Percentiles rank a stretch among this genome's conserved stretches.
phyloP scores from a whole-genome alignment of 2,888 invertebrate species.

The Drosophila limbata region DNA sequence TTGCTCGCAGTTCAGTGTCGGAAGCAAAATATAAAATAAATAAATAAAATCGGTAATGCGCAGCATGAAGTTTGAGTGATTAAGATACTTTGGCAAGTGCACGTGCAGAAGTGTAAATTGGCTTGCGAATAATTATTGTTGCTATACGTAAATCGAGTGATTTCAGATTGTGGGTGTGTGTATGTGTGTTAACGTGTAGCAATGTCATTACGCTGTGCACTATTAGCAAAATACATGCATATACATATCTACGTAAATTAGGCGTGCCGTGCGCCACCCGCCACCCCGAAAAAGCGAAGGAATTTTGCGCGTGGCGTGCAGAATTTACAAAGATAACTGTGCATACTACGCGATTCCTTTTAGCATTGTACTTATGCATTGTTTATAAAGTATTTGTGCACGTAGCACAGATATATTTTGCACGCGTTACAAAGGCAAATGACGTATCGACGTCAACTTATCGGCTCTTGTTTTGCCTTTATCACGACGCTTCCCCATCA shows the following conservation, averaged over 20 bases:
- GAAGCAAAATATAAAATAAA: constrained; percentile 47
- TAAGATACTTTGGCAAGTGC: constrained; percentile 43
- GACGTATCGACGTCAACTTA: constrained; percentile 45
- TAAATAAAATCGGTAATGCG: constrained; percentile 56
- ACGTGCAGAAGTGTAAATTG: constrained; percentile 41
- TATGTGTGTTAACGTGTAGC: constrained; percentile 37
- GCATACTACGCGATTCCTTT: constrained; percentile 19
- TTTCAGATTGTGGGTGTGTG: constrained; percentile 16
- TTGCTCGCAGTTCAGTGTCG: constrained; percentile 18
- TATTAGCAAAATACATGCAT: constrained; percentile 31
- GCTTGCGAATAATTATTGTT: constrained; percentile 23
- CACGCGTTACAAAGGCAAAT: constrained; percentile 54
- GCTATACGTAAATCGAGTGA: constrained; percentile 5
- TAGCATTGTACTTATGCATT: constrained; percentile 10
- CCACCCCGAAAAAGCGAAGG: constrained; percentile 31
- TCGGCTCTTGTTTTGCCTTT: constrained; percentile 40
- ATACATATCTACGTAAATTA: constrained; percentile 33
- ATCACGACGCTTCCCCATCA: constrained; percentile 35
- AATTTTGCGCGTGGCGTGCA: constrained; percentile 51
- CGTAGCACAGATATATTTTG: constrained; percentile 32
- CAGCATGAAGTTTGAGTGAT: constrained; percentile 23
- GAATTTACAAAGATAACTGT: constrained; percentile 29
- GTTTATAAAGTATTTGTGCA: constrained; percentile 34
- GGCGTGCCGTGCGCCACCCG: constrained; percentile 42
- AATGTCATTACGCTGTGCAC: constrained; percentile 35